These are phyloP conservation scores for Phengaris arion DNA, from an alignment of 2,888 invertebrate species.

Conservation along the genomic window DNA sequence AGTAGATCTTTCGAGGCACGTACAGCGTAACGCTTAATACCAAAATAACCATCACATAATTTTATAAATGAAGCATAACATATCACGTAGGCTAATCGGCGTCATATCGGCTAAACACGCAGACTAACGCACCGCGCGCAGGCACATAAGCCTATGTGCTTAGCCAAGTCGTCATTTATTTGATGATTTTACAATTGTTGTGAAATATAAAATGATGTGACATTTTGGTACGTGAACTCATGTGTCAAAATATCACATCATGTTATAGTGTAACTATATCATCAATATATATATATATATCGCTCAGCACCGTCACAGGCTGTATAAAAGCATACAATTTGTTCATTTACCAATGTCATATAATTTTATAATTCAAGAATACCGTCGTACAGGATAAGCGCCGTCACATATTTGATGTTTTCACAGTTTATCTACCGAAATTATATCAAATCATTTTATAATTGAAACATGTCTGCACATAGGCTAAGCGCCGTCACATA, in stretches of 20 bases:
- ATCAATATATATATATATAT: background rate
- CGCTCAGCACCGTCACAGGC: background rate
- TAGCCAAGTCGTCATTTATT: background rate
- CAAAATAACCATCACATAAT: too few relatives aligned
- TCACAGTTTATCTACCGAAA: too few relatives aligned
- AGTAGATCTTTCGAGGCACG: too few relatives aligned
- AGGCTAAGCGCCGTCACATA: constrained; percentile 3
- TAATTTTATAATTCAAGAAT: too few relatives aligned
- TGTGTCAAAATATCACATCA: background rate
- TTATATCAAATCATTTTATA: too few relatives aligned
- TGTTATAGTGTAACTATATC: background rate
- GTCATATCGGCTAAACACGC: background rate
- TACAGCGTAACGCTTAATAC: too few relatives aligned
- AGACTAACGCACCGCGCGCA: background rate
- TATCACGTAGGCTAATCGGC: background rate
- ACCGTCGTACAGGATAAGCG: too few relatives aligned
- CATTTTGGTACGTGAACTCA: background rate
- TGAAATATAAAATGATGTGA: too few relatives aligned
- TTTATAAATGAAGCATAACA: too few relatives aligned
- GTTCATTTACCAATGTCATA: too few relatives aligned
- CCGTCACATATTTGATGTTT: too few relatives aligned
- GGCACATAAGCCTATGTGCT: background rate
- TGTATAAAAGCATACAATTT: too few relatives aligned
- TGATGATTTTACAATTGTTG: background rate
- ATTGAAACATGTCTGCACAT: background rate